Percentiles rank a stretch among this genome's conserved stretches.
These are phyloP conservation scores for Philotrypesis tridentata DNA, from an alignment of 1,140 invertebrate genomes.

Conservation along the genomic window DNA sequence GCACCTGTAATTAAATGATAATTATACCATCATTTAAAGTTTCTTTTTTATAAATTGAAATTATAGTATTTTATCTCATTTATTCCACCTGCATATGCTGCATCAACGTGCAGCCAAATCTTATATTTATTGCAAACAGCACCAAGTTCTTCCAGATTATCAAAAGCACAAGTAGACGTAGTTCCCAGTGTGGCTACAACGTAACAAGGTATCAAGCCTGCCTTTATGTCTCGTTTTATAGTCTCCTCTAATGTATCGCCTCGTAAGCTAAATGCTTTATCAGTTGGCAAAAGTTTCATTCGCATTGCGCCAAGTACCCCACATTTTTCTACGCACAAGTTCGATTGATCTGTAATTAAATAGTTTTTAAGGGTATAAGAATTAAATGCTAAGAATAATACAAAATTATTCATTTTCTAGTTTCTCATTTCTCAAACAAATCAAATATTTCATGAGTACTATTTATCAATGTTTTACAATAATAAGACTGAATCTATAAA, in stretches of 20 bases:
- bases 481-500: too few species aligned
- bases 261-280: slow-evolving; percentile 82
- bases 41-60: too few species aligned
- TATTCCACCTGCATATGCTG: slow-evolving; percentile 84
- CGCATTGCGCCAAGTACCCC: slow-evolving; percentile 87
- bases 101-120: slow-evolving; percentile 92
- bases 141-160: slow-evolving; percentile 88
- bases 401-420: too few species aligned
- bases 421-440: too few species aligned
- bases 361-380: not conserved
- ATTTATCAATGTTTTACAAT: too few species aligned
- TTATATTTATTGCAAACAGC: slow-evolving; percentile 84
- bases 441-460: too few species aligned
- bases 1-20: slow-evolving; percentile 76
- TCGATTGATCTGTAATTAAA: slow-evolving; percentile 81
- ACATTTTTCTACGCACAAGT: slow-evolving; percentile 93
- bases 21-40: too few species aligned
- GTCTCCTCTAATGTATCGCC: slow-evolving; percentile 85
- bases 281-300: slow-evolving; percentile 85
- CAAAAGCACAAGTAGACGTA: slow-evolving; percentile 94
- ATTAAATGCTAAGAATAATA: too few species aligned
- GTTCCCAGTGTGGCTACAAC: slow-evolving; percentile 92
- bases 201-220: slow-evolving; percentile 86
- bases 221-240: slow-evolving; percentile 81
- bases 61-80: not conserved